Percentiles rank a stretch among this genome's conserved stretches.
Evolutionary conservation across 2,888 invertebrate genomes (phyloP).

Genomic region (Anthrax anthrax): DNA sequence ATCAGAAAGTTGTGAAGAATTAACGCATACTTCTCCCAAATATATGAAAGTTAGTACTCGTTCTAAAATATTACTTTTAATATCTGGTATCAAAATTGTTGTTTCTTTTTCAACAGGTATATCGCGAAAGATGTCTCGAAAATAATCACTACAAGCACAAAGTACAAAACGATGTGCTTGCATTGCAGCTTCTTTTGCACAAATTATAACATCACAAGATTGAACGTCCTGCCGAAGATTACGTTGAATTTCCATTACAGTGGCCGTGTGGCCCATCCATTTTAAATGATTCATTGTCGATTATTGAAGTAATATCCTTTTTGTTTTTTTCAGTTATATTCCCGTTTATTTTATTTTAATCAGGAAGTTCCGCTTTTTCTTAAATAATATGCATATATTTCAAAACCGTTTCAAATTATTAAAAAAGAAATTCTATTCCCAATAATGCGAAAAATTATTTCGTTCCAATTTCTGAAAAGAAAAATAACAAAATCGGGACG

Average conservation of each 20-base stretch:
- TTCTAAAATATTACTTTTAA: constrained; percentile 25
- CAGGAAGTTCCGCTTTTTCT: not conserved
- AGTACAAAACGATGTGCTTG: constrained; percentile 30
- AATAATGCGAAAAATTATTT: not conserved
- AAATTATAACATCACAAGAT: constrained; percentile 28
- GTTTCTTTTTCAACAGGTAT: constrained; percentile 23
- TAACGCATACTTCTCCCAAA: constrained; percentile 28
- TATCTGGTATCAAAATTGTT: constrained; percentile 30
- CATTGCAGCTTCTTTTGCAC: constrained; percentile 23
- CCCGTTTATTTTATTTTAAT: not conserved
- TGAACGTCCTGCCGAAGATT: constrained; percentile 22
- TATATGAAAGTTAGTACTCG: constrained; percentile 30
- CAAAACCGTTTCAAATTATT: not conserved
- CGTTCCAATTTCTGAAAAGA: not conserved
- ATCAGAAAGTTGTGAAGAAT: constrained; percentile 27
- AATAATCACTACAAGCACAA: constrained; percentile 29
- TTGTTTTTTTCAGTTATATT: not conserved
- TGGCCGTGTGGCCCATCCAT: constrained; percentile 33
- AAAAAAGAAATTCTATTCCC: not conserved
- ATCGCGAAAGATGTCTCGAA: constrained; percentile 25
- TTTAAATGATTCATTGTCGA: constrained; percentile 27
- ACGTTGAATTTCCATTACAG: constrained; percentile 30
- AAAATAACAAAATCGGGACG: too few species aligned
- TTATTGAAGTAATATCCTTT: too few species aligned
- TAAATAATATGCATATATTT: not conserved